Base-by-base conservation (phyloP, 2,888 invertebrate species). In the Xestia xanthographa region DNA sequence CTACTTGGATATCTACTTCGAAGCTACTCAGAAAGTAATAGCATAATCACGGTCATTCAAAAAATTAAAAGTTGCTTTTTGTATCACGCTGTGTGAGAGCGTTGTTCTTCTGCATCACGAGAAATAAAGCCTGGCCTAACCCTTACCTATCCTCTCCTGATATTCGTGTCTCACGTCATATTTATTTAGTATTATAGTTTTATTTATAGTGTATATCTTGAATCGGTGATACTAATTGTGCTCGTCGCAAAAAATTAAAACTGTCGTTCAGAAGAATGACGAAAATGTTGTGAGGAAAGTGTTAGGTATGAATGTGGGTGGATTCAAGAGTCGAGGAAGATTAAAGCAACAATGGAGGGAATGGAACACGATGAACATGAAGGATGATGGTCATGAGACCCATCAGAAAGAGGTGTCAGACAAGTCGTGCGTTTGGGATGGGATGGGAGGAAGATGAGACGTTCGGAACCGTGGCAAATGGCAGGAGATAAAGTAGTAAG, bases 1-100 rank as follows among this genome's bases (percentile, higher is more conserved):
- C 2, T 91, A 92, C 77, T 91, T 92, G 0, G 95, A 95, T 72
- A 94, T 95, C 5, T 95, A 95, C 84, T 95, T 95, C 58, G 95
- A 93, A 70, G 94, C 95, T 11, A 93, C 93, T 5, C 95, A 95
- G 82, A 95, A 93, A 91, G 95, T 95, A 80, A 58, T 20, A 26
- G 17, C 0, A 62, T 48, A 45, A 41, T 58, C 60, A 29, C 4
- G 11, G 9, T 0, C 0, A 9, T 29, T 58, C 4, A 29, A 58
- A 58, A 6, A 29, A 4, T 48, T 9, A 3, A 17, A 17, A 29
- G 8, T 17, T 29, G 29, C 29, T 8, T 6, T 58, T 26, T 58
- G 14, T 58, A 5, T 56, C 53, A n/a, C 5, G 5, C 53, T 56
- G n/a, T 26, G 26, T 17, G 6, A 17, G 26, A 6, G 8, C 17